phyloP scores from a whole-genome alignment of 2,888 invertebrate genomes.

The Yponomeuta sedellus region DNA sequence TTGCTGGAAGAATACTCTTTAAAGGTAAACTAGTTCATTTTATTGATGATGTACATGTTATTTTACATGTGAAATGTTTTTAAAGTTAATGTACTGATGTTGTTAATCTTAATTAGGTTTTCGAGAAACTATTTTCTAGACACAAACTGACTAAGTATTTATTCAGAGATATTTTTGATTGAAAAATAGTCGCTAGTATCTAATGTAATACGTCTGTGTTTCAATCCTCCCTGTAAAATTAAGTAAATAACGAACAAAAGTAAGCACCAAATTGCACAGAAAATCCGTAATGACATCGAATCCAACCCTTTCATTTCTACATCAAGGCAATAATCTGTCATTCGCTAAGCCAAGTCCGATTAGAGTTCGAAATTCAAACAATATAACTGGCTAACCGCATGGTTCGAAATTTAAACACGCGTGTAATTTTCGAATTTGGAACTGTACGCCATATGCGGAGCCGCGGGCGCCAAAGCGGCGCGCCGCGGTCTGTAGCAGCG shows the following conservation, averaged over 20 bases:
- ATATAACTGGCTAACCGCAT: constrained; percentile 6
- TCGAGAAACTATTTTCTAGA: too few relatives aligned
- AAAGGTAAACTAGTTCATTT: too few relatives aligned
- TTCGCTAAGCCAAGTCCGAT: constrained; percentile 57
- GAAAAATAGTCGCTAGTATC: too few relatives aligned
- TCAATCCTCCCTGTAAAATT: too few relatives aligned
- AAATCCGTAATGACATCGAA: constrained; percentile 3
- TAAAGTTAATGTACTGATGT: too few relatives aligned
- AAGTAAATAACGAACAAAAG: neutral
- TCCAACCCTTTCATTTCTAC: neutral
- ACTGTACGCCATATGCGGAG: constrained; percentile 59
- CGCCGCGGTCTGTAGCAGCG: constrained; percentile 22
- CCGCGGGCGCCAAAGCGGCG: constrained; percentile 57
- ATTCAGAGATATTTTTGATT: too few relatives aligned
- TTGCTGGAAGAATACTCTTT: too few relatives aligned
- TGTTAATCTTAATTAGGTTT: too few relatives aligned
- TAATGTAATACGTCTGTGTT: too few relatives aligned
- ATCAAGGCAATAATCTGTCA: constrained; percentile 6
- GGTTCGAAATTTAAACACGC: constrained; percentile 56
- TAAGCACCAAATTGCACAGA: neutral
- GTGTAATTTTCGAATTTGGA: constrained; percentile 61
- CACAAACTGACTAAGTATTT: too few relatives aligned
- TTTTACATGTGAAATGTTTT: too few relatives aligned
- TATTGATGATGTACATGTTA: too few relatives aligned
- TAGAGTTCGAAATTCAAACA: constrained; percentile 30